Evolutionary conservation across 2,113 vertebrate species (phyloP).

Genomic region (Acrocephalus arundinaceus): DNA sequence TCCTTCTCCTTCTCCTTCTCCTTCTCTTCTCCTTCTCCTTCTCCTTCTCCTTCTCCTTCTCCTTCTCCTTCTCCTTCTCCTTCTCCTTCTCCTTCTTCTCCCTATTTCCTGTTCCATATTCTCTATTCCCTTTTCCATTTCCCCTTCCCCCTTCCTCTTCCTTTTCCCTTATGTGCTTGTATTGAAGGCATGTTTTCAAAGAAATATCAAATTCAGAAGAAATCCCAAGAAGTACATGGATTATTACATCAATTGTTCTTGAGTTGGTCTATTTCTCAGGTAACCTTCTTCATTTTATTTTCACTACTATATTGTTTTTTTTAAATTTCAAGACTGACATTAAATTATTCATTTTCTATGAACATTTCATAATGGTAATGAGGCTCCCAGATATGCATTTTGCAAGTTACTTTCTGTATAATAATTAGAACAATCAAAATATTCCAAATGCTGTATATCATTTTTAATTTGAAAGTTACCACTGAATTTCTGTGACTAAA

Average conservation of each 20-base stretch:
- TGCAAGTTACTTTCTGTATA: background rate
- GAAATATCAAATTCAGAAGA: background rate
- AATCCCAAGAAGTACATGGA: background rate
- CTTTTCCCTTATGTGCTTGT: background rate
- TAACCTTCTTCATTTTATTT: background rate
- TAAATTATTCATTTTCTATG: background rate
- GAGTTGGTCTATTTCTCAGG: background rate
- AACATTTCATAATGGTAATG: background rate
- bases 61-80: no score
- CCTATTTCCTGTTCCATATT: background rate
- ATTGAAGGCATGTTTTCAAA: background rate
- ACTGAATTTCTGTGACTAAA: background rate
- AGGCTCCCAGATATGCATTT: background rate
- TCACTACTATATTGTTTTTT: background rate
- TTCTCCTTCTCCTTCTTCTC: no score
- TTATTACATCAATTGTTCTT: background rate
- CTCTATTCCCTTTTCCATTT: background rate
- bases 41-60: background rate
- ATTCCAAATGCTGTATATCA: background rate
- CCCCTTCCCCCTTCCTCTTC: background rate
- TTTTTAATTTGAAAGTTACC: background rate
- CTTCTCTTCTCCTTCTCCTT: background rate
- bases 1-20: background rate
- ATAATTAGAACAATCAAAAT: background rate
- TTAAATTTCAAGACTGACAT: background rate